Evolutionary conservation across 2,888 invertebrate genomes (phyloP).

Genomic region (Drosophila recens): DNA sequence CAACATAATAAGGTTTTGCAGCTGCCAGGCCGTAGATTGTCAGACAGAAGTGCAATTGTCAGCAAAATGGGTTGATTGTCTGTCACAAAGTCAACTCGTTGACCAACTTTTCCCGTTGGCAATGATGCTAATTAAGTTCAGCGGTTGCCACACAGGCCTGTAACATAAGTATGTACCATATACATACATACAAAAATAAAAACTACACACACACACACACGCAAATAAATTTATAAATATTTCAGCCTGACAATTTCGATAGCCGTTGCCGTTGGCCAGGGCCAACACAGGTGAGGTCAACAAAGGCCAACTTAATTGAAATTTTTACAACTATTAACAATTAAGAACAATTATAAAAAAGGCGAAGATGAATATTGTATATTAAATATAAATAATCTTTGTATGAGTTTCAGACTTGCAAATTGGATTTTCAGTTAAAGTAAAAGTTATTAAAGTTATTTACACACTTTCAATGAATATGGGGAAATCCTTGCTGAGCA

Average conservation of each 20-base stretch:
- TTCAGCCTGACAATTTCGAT: not conserved
- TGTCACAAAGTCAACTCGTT: constrained; percentile 37
- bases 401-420: too few relatives aligned
- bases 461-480: too few relatives aligned
- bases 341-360: constrained; percentile 1
- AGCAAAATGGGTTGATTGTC: constrained; percentile 54
- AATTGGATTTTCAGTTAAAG: too few relatives aligned
- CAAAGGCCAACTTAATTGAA: constrained; percentile 67
- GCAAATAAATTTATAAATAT: not conserved
- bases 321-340: constrained; percentile 46
- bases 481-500: too few relatives aligned
- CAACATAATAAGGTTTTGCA: constrained; percentile 57
- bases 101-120: constrained; percentile 48
- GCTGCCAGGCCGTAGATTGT: constrained; percentile 50
- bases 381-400: too few relatives aligned
- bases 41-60: constrained; percentile 70
- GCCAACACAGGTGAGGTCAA: constrained; percentile 26
- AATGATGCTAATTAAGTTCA: constrained; percentile 62
- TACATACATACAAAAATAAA: not conserved
- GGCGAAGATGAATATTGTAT: not conserved
- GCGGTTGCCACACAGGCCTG: constrained; percentile 39
- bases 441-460: too few relatives aligned
- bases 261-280: not conserved
- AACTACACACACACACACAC: not conserved
- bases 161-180: not conserved